Percentiles rank a stretch among this genome's conserved stretches.
phyloP scores from a whole-genome alignment of 2,113 vertebrate species.

The Microtus pennsylvanicus region DNA sequence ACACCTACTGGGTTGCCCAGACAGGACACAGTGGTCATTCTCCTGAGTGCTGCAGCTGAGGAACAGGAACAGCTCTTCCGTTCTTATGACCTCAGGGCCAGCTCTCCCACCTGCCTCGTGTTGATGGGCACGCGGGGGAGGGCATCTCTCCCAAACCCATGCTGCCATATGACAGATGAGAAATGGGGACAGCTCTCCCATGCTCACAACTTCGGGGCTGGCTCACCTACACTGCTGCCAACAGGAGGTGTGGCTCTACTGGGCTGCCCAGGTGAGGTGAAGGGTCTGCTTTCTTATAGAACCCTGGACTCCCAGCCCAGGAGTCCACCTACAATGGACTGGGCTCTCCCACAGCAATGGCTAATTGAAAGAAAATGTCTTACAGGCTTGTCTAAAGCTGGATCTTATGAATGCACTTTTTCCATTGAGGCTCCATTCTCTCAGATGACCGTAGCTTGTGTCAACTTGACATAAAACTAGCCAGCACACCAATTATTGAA shows the following conservation, averaged over 20 bases:
- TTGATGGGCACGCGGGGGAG: no score
- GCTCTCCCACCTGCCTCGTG: no score
- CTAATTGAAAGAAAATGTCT: background rate
- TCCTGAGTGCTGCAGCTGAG: no score
- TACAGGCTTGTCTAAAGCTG: background rate
- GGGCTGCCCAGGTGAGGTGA: background rate
- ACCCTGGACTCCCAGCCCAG: background rate
- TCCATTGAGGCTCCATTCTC: background rate
- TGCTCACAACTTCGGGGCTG: no score
- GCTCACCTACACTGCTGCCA: background rate
- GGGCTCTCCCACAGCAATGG: background rate
- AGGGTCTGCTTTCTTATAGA: background rate
- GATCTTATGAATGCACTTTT: background rate
- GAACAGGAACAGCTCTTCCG: no score
- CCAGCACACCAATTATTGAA: constrained; percentile 15
- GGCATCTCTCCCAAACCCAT: no score
- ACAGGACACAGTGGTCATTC: no score
- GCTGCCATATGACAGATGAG: no score
- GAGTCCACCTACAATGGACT: background rate
- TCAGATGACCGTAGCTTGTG: background rate
- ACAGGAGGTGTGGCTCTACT: background rate
- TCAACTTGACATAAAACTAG: background rate
- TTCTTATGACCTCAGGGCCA: no score
- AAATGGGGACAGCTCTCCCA: no score
- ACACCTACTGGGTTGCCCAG: no score